phyloP scores from a whole-genome alignment of 2,888 invertebrate species.

The Torymus texanus region DNA sequence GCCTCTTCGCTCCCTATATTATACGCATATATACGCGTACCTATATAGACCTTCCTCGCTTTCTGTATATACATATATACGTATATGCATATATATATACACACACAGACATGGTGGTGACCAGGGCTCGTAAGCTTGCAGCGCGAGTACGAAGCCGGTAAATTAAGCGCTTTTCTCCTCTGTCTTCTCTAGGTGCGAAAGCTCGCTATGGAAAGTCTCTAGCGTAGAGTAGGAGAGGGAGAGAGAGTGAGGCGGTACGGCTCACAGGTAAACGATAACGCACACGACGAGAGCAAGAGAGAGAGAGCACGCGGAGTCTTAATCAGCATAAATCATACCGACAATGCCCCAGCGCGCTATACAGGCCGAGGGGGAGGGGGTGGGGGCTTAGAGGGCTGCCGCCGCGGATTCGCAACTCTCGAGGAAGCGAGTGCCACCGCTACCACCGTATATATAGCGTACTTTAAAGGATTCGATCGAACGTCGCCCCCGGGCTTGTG shows the following conservation, averaged over 20 bases:
- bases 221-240: slow-evolving; percentile 54
- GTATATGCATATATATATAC: background rate
- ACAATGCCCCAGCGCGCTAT: slow-evolving; percentile 47
- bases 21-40: slow-evolving; percentile 64
- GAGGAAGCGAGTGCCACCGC: background rate
- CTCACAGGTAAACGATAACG: slow-evolving; percentile 71
- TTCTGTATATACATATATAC: background rate
- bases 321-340: slow-evolving; percentile 74
- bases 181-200: slow-evolving; percentile 55
- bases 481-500: slow-evolving; percentile 27
- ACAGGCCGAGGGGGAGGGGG: slow-evolving; percentile 26
- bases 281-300: slow-evolving; percentile 52
- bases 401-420: slow-evolving; percentile 39
- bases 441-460: background rate
- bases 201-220: slow-evolving; percentile 60
- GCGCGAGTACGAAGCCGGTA: slow-evolving; percentile 62
- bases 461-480: slow-evolving; percentile 58
- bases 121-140: background rate
- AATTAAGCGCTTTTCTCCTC: slow-evolving; percentile 62
- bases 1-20: slow-evolving; percentile 67
- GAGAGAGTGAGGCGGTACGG: slow-evolving; percentile 49
- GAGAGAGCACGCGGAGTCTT: slow-evolving; percentile 66
- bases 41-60: slow-evolving; percentile 34
- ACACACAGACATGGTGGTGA: too few species aligned
- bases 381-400: slow-evolving; percentile 22